phyloP scores from a whole-genome alignment of 2,888 invertebrate species.

The Actias luna region DNA sequence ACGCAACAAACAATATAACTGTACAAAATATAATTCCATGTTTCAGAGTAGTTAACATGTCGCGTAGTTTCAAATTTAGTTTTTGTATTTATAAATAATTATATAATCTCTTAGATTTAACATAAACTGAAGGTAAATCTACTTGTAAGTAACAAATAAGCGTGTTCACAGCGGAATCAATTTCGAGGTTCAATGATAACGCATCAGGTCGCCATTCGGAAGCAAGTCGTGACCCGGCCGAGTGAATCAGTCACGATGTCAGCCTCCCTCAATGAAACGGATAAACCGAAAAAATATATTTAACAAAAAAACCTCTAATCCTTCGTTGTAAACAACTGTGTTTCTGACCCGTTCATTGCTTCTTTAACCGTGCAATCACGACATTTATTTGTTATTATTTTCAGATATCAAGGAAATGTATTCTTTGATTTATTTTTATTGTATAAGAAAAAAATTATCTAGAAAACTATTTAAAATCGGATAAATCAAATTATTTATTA shows the following conservation, averaged over 20 bases:
- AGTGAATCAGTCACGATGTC: conserved; percentile 56
- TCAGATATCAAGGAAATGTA: conserved; percentile 21
- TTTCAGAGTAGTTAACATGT: neutral
- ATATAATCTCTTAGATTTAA: neutral
- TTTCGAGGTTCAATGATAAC: conserved; percentile 39
- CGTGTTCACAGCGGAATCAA: conserved; percentile 13
- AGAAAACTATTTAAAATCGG: conserved; percentile 1
- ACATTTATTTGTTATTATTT: conserved; percentile 29
- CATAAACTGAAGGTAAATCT: neutral
- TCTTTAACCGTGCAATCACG: conserved; percentile 69
- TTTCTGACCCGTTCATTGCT: conserved; percentile 36
- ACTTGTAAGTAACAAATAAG: neutral
- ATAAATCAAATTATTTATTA: no score
- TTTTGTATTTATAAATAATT: neutral
- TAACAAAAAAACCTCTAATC: conserved; percentile 34
- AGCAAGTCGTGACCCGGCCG: conserved; percentile 65
- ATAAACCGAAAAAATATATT: conserved; percentile 32
- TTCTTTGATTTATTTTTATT: conserved; percentile 23
- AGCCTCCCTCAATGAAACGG: conserved; percentile 56
- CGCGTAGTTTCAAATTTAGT: no score
- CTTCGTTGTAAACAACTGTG: conserved; percentile 34
- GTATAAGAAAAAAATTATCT: neutral
- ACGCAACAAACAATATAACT: no score
- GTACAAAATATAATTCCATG: no score
- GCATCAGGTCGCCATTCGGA: conserved; percentile 40